Percentiles rank a stretch among this genome's conserved stretches.
Conservation (phyloP, 2,113 vertebrate genomes). For the Mesitornis unicolor region DNA sequence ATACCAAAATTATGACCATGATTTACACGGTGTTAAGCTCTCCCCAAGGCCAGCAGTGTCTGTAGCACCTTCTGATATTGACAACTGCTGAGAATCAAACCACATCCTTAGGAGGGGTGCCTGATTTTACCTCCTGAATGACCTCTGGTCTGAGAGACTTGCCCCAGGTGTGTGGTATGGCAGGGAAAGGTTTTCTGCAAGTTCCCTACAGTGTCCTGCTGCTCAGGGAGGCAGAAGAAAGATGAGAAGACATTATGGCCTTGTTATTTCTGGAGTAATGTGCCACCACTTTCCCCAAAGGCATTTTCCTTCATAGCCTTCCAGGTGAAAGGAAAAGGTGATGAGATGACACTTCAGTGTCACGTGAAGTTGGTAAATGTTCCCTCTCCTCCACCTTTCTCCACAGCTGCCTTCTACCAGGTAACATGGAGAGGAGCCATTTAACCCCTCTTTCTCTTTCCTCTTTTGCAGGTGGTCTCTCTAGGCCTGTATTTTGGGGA, state of each 20-base stretch:
- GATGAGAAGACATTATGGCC: neutral
- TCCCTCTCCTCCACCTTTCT: neutral
- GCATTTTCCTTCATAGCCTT: neutral
- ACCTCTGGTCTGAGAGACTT: neutral
- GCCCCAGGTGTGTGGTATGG: neutral
- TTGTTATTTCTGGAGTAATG: neutral
- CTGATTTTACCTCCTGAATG: neutral
- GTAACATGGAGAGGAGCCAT: neutral
- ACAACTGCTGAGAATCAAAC: neutral
- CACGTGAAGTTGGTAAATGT: neutral
- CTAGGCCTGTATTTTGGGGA: constrained; percentile 92
- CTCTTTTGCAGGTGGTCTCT: constrained; percentile 86
- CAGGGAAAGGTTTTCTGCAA: neutral
- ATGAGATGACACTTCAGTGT: neutral
- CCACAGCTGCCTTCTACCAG: neutral
- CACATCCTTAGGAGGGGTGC: neutral
- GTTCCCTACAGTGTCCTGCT: neutral
- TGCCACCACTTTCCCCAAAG: neutral
- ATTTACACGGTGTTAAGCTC: neutral
- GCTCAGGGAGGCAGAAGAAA: neutral
- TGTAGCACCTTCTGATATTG: neutral
- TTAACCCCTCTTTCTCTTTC: neutral
- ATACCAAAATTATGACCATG: neutral
- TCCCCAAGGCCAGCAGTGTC: neutral
- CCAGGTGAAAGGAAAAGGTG: neutral